Evolutionary conservation across 2,797 vertebrate species (phyloP).

Genomic region (Denticeps clupeoides): DNA sequence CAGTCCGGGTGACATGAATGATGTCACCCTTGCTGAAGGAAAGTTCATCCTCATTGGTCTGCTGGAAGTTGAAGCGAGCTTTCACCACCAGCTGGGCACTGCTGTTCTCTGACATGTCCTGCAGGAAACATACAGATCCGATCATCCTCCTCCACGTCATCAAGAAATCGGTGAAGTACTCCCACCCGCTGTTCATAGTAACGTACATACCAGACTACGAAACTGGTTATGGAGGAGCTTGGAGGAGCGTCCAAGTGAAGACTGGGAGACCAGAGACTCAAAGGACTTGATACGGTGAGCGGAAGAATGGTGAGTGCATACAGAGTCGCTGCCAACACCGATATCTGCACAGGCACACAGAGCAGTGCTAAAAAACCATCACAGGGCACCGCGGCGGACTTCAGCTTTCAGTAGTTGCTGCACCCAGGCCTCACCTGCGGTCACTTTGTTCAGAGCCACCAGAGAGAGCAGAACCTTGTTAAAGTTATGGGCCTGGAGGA

Average conservation of each 20-base stretch:
- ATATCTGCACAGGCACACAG: slow-evolving; percentile 50
- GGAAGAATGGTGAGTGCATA: slow-evolving; percentile 66
- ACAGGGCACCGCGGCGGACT: too few species aligned
- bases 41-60: slow-evolving; percentile 93
- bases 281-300: slow-evolving; percentile 86
- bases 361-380: background rate
- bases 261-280: slow-evolving; percentile 82
- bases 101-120: slow-evolving; percentile 94
- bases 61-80: slow-evolving; percentile 88
- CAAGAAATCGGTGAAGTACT: too few species aligned
- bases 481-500: slow-evolving; percentile 91
- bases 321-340: slow-evolving; percentile 71
- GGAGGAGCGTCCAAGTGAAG: slow-evolving; percentile 69
- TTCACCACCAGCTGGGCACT: slow-evolving; percentile 76
- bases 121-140: slow-evolving; percentile 11
- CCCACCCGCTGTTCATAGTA: too few species aligned
- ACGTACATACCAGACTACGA: slow-evolving; percentile 77
- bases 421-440: slow-evolving; percentile 89
- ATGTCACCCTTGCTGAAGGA: slow-evolving; percentile 87
- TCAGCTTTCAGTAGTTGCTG: too few species aligned
- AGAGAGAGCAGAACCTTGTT: slow-evolving; percentile 83
- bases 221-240: slow-evolving; percentile 86
- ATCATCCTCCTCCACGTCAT: too few species aligned
- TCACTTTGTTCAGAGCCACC: slow-evolving; percentile 89
- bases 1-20: slow-evolving; percentile 80